phyloP scores from a whole-genome alignment of 2,113 vertebrate genomes.

The Stictonetta naevosa region DNA sequence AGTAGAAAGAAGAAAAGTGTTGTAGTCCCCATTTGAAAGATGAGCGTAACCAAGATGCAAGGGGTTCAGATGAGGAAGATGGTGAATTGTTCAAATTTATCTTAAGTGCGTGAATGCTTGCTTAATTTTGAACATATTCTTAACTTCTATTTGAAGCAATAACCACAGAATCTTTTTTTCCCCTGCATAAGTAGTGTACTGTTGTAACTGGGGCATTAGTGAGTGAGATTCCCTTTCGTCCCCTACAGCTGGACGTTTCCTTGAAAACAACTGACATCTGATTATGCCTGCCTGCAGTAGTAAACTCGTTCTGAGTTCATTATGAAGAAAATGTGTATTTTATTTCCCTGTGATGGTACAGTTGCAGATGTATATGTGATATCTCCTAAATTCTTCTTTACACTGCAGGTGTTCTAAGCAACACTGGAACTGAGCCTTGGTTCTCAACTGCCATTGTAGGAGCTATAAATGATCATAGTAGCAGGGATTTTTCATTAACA shows the following conservation, averaged over 20 bases:
- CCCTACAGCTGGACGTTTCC: not conserved
- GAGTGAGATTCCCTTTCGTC: not conserved
- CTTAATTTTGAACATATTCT: not conserved
- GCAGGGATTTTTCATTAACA: not conserved
- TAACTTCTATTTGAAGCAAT: not conserved
- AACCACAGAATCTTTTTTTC: not conserved
- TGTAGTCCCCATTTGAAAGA: not conserved
- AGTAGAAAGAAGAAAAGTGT: not conserved
- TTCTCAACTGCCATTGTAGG: not conserved
- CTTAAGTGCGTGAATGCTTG: not conserved
- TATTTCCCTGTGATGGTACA: not conserved
- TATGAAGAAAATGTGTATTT: not conserved
- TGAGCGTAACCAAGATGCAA: not conserved
- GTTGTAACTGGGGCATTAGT: not conserved
- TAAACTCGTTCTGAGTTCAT: not conserved
- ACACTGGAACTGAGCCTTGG: not conserved
- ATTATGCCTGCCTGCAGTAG: not conserved
- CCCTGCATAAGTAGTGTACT: not conserved
- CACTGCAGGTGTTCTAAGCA: not conserved
- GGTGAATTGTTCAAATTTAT: not conserved
- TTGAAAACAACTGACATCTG: not conserved
- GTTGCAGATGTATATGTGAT: not conserved
- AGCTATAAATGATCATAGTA: not conserved
- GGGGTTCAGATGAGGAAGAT: not conserved
- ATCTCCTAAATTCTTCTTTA: not conserved